phyloP scores from a whole-genome alignment of 1,140 invertebrate genomes.

The Pararge aegeria region DNA sequence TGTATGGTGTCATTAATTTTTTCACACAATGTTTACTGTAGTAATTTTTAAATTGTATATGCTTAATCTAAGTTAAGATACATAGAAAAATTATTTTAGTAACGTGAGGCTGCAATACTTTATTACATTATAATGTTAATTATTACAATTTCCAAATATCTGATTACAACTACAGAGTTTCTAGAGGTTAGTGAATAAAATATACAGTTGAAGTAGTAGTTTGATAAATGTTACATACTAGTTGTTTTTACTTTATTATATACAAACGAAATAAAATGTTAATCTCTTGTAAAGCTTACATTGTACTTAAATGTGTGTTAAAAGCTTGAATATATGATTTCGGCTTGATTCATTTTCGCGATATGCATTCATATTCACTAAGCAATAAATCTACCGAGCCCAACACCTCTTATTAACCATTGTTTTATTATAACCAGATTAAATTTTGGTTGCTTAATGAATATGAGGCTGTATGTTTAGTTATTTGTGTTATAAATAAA shows the following conservation, averaged over 20 bases:
- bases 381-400: not conserved
- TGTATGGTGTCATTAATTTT: no score
- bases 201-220: conserved; percentile 13
- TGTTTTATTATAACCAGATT: not conserved
- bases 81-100: not conserved
- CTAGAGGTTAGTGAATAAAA: conserved; percentile 23
- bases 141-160: not conserved
- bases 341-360: conserved; percentile 12
- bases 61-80: not conserved
- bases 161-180: conserved; percentile 11
- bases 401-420: no score
- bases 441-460: not conserved
- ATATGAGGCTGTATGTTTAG: conserved; percentile 20
- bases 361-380: conserved; percentile 6
- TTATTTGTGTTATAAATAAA: conserved; percentile 4
- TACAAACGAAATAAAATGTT: not conserved
- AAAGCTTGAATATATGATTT: conserved; percentile 8
- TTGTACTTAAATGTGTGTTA: conserved; percentile 11
- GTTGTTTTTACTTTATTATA: conserved; percentile 7
- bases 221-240: conserved; percentile 7
- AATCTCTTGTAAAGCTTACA: conserved; percentile 10
- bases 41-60: no score
- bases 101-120: not conserved
- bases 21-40: no score
- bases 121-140: not conserved